Evolutionary conservation across 1,140 invertebrate species (phyloP).

Genomic region (Planococcus citri): DNA sequence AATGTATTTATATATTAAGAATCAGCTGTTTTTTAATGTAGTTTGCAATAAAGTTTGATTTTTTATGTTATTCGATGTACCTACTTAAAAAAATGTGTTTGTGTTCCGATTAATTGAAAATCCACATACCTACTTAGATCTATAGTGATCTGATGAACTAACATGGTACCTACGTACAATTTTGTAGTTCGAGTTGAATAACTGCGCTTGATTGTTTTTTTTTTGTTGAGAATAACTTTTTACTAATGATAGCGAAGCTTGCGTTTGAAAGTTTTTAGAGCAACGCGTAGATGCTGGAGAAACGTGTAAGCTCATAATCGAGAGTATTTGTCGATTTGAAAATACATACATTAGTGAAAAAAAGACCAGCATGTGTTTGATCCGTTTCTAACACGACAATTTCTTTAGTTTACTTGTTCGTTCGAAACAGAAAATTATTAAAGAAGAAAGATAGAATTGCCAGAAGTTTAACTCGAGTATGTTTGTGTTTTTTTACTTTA

Average conservation of each 20-base stretch:
- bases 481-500: constrained; percentile 34
- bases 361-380: too few species aligned
- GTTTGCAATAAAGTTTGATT: constrained; percentile 18
- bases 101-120: background rate
- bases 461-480: too few species aligned
- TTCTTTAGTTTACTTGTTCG: too few species aligned
- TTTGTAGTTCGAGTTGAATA: background rate
- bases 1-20: constrained; percentile 11
- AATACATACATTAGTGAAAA: too few species aligned
- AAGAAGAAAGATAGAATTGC: too few species aligned
- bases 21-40: constrained; percentile 17
- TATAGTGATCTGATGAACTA: background rate
- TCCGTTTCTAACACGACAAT: too few species aligned
- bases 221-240: background rate
- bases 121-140: background rate
- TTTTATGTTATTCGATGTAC: constrained; percentile 13
- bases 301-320: too few species aligned
- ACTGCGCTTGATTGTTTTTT: background rate
- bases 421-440: too few species aligned
- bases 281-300: too few species aligned
- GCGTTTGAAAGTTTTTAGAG: too few species aligned
- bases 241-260: background rate
- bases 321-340: too few species aligned
- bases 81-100: too few species aligned
- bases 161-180: background rate